Conservation (phyloP, 1,140 invertebrate genomes). For the Drosophila paulistorum region DNA sequence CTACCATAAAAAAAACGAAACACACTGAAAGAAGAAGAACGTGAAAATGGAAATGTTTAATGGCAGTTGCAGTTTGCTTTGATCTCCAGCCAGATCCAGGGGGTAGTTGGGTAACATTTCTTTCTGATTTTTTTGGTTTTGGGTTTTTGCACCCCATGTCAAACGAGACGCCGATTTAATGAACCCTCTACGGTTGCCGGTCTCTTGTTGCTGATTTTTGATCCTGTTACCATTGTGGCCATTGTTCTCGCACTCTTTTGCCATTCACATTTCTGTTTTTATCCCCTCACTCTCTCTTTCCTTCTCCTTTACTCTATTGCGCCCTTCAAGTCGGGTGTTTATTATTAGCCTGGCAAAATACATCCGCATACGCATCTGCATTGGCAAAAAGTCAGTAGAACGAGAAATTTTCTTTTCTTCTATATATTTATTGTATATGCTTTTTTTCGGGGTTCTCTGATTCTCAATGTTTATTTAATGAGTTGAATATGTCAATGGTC, state of each 20-base stretch:
- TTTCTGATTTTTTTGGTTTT: constrained; percentile 3
- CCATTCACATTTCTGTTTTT: constrained; percentile 50
- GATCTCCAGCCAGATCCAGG: constrained; percentile 46
- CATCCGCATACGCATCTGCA: constrained; percentile 53
- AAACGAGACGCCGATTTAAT: constrained; percentile 66
- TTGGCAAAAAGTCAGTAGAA: constrained; percentile 37
- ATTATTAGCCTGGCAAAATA: constrained; percentile 78
- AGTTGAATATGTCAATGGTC: constrained; percentile 76
- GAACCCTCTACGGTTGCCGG: constrained; percentile 51
- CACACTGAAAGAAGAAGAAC: constrained; percentile 8
- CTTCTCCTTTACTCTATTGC: constrained; percentile 24
- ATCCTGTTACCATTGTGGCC: constrained; percentile 77
- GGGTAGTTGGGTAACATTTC: constrained; percentile 55
- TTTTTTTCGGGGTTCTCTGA: constrained; percentile 29
- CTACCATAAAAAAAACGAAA: constrained; percentile 34
- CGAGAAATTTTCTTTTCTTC: constrained; percentile 34
- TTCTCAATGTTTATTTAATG: constrained; percentile 67
- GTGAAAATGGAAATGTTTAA: constrained; percentile 30
- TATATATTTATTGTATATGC: constrained; percentile 30
- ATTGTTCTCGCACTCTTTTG: constrained; percentile 66
- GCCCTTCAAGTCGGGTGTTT: constrained; percentile 51
- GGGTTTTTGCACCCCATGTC: constrained; percentile 35
- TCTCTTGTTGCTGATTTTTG: constrained; percentile 70
- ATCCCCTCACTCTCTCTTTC: constrained; percentile 22
- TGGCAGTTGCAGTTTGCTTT: constrained; percentile 67